phyloP scores from a whole-genome alignment of 1,140 invertebrate genomes.

The Drosophila triauraria region DNA sequence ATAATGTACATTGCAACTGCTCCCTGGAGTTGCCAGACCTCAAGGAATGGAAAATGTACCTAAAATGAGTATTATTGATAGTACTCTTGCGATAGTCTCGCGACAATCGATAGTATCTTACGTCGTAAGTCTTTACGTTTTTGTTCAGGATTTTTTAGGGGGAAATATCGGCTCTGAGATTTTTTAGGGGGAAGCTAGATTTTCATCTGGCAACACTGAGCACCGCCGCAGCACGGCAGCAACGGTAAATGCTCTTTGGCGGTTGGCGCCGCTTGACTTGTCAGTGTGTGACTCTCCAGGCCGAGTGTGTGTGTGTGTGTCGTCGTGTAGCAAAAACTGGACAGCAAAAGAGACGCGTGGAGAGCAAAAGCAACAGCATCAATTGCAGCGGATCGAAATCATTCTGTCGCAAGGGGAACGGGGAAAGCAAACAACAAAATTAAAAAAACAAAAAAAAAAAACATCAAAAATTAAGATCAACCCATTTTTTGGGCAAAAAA shows the following conservation, averaged over 20 bases:
- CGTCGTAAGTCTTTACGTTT: no score
- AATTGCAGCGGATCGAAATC: background rate
- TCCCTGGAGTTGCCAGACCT: no score
- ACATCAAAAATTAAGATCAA: background rate
- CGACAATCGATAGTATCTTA: no score
- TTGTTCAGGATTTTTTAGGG: no score
- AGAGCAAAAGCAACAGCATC: constrained; percentile 33
- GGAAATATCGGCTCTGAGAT: no score
- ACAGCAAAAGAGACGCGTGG: constrained; percentile 12
- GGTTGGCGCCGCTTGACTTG: constrained; percentile 29
- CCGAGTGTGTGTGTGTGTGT: constrained; percentile 33
- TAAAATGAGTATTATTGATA: no score
- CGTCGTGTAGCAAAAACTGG: constrained; percentile 28
- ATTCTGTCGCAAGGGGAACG: constrained; percentile 5
- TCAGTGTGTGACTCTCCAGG: constrained; percentile 24
- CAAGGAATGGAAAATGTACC: no score
- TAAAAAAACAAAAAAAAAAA: background rate
- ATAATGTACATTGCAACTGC: no score
- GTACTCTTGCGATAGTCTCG: no score
- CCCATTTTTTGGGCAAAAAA: background rate
- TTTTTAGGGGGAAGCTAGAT: no score
- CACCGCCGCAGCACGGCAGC: background rate
- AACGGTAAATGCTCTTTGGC: constrained; percentile 20
- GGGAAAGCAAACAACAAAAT: background rate
- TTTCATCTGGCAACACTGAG: no score